Evolutionary conservation across 1,140 invertebrate species (phyloP).

Genomic region (Ostrea denselamellosa): DNA sequence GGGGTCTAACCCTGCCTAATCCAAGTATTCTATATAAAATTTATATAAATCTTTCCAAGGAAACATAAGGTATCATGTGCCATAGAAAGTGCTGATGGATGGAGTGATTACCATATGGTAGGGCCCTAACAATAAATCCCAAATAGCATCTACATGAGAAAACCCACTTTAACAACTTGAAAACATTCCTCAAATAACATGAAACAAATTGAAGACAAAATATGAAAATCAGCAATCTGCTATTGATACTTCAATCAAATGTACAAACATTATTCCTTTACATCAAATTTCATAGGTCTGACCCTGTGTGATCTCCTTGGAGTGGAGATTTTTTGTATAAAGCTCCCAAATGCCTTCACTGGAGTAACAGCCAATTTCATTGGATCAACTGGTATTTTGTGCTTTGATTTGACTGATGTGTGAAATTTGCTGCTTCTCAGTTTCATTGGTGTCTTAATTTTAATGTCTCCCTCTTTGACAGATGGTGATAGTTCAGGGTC

Average conservation of each 20-base stretch:
- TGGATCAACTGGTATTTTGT: slow-evolving; percentile 10
- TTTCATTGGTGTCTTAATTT: background rate
- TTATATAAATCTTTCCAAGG: too few species aligned
- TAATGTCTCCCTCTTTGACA: background rate
- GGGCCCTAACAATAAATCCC: background rate
- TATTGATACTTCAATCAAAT: background rate
- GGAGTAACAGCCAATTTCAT: slow-evolving; percentile 40
- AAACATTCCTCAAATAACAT: too few species aligned
- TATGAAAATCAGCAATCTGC: too few species aligned
- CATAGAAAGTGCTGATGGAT: too few species aligned
- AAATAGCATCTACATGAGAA: background rate
- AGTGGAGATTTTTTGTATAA: slow-evolving; percentile 29
- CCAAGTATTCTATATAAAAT: too few species aligned
- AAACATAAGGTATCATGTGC: too few species aligned
- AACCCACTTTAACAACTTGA: too few species aligned
- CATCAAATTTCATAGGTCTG: background rate
- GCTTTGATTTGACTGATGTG: background rate
- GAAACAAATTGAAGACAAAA: too few species aligned
- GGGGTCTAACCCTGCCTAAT: too few species aligned
- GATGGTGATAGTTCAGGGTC: too few species aligned
- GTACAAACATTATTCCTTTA: slow-evolving; percentile 33
- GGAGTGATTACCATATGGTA: too few species aligned
- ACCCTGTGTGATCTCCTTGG: slow-evolving; percentile 40
- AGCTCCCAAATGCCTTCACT: slow-evolving; percentile 30
- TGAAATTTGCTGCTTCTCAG: background rate